Percentiles rank a stretch among this genome's conserved stretches.
Evolutionary conservation across 2,888 invertebrate genomes (phyloP).

Genomic region (Exephanes ischioxanthus): DNA sequence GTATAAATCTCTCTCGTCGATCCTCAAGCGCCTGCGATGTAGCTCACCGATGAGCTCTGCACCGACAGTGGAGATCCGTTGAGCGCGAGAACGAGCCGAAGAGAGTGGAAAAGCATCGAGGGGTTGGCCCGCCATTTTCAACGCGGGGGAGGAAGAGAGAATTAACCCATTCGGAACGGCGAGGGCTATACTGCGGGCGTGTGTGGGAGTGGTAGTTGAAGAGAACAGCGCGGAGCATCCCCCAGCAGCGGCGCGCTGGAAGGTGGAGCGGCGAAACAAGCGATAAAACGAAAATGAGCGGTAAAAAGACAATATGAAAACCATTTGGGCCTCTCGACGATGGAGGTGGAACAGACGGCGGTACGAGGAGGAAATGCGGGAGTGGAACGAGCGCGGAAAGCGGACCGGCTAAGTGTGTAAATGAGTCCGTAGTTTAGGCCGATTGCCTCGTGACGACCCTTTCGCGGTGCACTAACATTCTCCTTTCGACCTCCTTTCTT

Average conservation of each 20-base stretch:
- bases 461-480: constrained; percentile 77
- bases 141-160: constrained; percentile 63
- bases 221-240: constrained; percentile 56
- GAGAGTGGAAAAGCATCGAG: constrained; percentile 44
- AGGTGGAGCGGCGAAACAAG: constrained; percentile 81
- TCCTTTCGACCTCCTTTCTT: constrained; percentile 31
- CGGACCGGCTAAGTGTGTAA: constrained; percentile 82
- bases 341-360: constrained; percentile 66
- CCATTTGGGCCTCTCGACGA: constrained; percentile 77
- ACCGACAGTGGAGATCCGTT: constrained; percentile 7
- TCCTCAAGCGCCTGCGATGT: background rate
- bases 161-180: constrained; percentile 78
- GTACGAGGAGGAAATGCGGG: constrained; percentile 47
- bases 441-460: constrained; percentile 82
- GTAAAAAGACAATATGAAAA: constrained; percentile 85
- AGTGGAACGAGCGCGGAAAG: constrained; percentile 71
- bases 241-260: constrained; percentile 60
- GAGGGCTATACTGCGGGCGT: constrained; percentile 42
- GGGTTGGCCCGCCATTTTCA: constrained; percentile 23
- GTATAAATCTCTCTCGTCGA: constrained; percentile 36
- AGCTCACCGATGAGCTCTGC: constrained; percentile 8
- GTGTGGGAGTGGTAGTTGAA: constrained; percentile 23
- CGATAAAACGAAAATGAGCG: constrained; percentile 85
- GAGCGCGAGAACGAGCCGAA: constrained; percentile 19
- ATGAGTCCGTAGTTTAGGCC: constrained; percentile 83